phyloP scores from a whole-genome alignment of 1,140 invertebrate genomes.

The Sinonovacula constricta region DNA sequence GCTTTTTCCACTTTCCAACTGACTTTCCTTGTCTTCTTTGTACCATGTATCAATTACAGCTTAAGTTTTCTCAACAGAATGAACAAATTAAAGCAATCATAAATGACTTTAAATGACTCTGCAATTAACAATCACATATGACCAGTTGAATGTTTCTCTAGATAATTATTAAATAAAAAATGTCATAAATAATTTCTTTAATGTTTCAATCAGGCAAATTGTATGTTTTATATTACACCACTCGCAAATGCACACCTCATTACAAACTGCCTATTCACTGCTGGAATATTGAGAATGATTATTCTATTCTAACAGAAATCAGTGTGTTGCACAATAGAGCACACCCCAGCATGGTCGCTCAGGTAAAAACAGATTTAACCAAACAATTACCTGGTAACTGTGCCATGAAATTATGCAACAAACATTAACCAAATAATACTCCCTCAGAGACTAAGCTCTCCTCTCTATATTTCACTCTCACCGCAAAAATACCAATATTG shows the following conservation, averaged over 20 bases:
- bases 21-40: too few species aligned
- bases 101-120: too few species aligned
- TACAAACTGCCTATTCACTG: neutral
- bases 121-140: too few species aligned
- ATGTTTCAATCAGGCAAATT: neutral
- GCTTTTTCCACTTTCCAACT: too few species aligned
- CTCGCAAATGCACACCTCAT: neutral
- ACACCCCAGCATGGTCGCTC: neutral
- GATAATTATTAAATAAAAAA: neutral
- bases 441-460: conserved; percentile 9
- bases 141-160: neutral
- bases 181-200: neutral
- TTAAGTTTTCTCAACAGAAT: too few species aligned
- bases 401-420: conserved; percentile 21
- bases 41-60: too few species aligned
- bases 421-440: conserved; percentile 40
- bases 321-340: conserved; percentile 9
- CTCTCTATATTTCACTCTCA: neutral
- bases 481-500: conserved; percentile 28
- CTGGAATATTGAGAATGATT: neutral
- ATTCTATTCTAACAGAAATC: neutral
- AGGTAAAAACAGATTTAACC: conserved; percentile 4
- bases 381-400: conserved; percentile 1
- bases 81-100: neutral
- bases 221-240: neutral